Conservation (phyloP, 2,797 vertebrate species). For the Pogonophryne albipinna region DNA sequence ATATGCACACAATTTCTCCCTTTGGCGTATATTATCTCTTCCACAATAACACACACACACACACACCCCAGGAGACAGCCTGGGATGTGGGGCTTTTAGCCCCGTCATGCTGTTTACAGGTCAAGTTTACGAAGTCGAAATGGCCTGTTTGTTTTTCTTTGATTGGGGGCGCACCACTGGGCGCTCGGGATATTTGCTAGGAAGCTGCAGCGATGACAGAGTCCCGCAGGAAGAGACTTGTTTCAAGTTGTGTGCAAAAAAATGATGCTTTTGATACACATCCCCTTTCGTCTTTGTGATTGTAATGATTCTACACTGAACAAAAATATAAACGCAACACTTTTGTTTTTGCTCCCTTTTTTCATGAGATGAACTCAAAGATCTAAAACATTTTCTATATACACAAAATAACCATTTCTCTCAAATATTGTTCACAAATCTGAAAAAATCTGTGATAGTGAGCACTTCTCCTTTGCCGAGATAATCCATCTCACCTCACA, state of each 20-base stretch:
- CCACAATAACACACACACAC: constrained; percentile 18
- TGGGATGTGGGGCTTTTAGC: constrained; percentile 66
- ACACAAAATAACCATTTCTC: no score
- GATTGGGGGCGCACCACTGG: constrained; percentile 71
- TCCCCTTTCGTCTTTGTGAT: constrained; percentile 34
- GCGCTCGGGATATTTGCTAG: constrained; percentile 70
- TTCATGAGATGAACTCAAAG: no score
- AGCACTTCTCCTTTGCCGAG: no score
- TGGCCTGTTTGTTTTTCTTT: constrained; percentile 79
- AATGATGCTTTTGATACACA: constrained; percentile 39
- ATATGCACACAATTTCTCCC: constrained; percentile 34
- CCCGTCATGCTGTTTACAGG: constrained; percentile 82
- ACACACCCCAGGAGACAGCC: constrained; percentile 65
- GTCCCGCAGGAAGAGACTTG: constrained; percentile 77
- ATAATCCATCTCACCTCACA: no score
- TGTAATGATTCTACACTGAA: constrained; percentile 16
- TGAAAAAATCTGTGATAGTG: no score
- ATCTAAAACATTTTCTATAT: no score
- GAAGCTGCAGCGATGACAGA: constrained; percentile 70
- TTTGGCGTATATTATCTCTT: constrained; percentile 40
- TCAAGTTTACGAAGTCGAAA: constrained; percentile 89
- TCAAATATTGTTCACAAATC: no score
- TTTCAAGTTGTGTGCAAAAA: constrained; percentile 54
- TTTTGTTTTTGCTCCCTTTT: no score
- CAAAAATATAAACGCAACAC: no score